Evolutionary conservation across 2,113 vertebrate species (phyloP).

Genomic region (Saimiri boliviensis): DNA sequence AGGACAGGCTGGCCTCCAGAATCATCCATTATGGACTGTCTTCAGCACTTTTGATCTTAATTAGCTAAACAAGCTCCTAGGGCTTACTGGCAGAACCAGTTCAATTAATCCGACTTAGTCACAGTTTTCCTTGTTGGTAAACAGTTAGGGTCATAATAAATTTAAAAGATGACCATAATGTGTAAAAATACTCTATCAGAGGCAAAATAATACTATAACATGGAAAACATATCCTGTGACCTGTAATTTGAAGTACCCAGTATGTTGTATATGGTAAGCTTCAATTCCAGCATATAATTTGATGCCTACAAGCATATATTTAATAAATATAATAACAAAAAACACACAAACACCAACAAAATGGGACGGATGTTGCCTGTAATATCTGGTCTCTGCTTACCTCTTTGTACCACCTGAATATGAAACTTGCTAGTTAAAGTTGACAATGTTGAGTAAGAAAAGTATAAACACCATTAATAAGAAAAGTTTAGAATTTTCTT

Average conservation of each 20-base stretch:
- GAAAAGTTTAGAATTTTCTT: neutral
- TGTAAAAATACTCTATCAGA: neutral
- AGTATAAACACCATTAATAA: neutral
- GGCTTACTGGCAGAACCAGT: neutral
- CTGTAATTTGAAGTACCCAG: neutral
- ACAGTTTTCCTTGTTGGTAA: neutral
- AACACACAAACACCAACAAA: neutral
- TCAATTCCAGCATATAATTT: neutral
- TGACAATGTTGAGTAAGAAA: neutral
- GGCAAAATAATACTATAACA: neutral
- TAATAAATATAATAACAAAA: neutral
- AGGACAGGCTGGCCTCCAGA: neutral
- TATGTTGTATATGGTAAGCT: neutral
- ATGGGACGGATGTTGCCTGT: neutral
- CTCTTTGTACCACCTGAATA: neutral
- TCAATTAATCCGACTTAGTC: slow-evolving; percentile 24
- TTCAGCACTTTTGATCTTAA: slow-evolving; percentile 23
- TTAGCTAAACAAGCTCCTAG: neutral
- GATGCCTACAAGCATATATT: neutral
- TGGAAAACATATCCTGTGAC: neutral
- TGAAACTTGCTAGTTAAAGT: neutral
- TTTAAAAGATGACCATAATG: neutral
- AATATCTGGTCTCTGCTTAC: neutral
- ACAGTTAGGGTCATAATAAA: neutral
- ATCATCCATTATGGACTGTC: neutral